These are phyloP conservation scores for Metacarcinus magister DNA, from an alignment of 2,888 invertebrate genomes.

Conservation along the genomic window DNA sequence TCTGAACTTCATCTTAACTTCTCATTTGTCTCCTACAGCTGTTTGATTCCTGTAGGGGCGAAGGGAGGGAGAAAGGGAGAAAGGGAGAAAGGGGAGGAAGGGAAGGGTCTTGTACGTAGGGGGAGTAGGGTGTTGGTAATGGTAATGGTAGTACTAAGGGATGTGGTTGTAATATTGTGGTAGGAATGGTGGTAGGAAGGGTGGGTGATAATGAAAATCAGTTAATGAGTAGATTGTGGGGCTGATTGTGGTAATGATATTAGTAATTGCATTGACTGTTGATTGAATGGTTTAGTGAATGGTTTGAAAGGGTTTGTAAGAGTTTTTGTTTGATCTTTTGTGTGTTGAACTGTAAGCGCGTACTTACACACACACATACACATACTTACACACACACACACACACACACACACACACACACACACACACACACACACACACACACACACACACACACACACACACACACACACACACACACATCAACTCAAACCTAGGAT, in stretches of 20 bases:
- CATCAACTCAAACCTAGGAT: too few species aligned
- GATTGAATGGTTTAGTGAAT: neutral
- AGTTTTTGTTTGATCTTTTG: neutral
- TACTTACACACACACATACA: neutral
- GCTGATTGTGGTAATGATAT: neutral
- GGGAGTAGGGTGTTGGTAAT: too few species aligned
- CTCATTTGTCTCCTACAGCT: slow-evolving; percentile 33
- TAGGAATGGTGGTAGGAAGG: neutral
- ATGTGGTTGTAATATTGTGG: neutral
- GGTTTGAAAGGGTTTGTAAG: neutral
- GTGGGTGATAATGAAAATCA: neutral
- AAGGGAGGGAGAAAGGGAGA: neutral
- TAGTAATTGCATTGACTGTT: slow-evolving; percentile 27
- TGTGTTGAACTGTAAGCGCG: neutral
- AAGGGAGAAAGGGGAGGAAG: neutral
- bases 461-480: neutral
- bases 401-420: slow-evolving; percentile 29
- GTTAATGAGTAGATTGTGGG: neutral
- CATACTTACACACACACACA: slow-evolving; percentile 38
- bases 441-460: neutral
- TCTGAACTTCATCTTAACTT: slow-evolving; percentile 8
- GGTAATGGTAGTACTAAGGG: neutral
- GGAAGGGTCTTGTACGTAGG: neutral
- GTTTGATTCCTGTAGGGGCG: neutral
- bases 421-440: neutral